phyloP scores from a whole-genome alignment of 2,797 vertebrate genomes.

The Clarias fuscus region DNA sequence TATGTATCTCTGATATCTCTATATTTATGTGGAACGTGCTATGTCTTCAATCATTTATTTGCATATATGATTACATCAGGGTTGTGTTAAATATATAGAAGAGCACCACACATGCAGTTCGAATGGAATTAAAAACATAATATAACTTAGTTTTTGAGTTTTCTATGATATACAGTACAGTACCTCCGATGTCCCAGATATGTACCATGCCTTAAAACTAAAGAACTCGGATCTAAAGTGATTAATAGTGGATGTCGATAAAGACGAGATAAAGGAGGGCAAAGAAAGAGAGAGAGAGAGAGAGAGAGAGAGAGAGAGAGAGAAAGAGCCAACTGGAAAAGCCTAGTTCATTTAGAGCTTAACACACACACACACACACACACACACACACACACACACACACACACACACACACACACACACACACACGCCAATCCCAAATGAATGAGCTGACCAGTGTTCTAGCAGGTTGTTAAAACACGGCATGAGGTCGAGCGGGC shows the following conservation, averaged over 20 bases:
- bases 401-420: neutral
- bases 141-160: neutral
- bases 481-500: conserved; percentile 16
- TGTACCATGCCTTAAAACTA: neutral
- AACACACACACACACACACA: neutral
- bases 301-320: neutral
- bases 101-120: neutral
- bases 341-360: conserved; percentile 7
- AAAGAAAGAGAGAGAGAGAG: neutral
- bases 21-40: neutral
- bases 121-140: neutral
- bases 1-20: neutral
- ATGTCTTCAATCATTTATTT: neutral
- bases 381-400: conserved; percentile 6
- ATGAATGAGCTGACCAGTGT: conserved; percentile 36
- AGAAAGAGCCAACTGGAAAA: neutral
- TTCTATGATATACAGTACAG: neutral
- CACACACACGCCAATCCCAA: conserved; percentile 5
- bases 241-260: neutral
- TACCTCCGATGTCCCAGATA: too few species aligned
- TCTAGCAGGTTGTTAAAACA: conserved; percentile 35
- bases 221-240: neutral
- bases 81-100: neutral
- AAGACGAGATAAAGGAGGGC: neutral
- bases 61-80: neutral